Evolutionary conservation across 92 coral and sea anemone species (phyloP).

Genomic region (Epizoanthus rinbou): DNA sequence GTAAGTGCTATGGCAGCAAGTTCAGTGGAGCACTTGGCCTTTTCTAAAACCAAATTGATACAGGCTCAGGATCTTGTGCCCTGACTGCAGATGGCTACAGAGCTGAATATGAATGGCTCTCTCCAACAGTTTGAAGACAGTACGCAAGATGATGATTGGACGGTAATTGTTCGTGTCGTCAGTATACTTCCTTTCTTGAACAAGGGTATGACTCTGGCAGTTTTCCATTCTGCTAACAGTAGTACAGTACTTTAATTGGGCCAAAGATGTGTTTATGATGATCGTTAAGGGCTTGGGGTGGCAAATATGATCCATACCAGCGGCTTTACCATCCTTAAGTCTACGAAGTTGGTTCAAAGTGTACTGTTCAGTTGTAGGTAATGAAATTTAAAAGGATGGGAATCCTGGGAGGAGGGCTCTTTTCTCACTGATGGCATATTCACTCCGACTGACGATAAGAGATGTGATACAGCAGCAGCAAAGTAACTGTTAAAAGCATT

Average conservation of each 20-base stretch:
- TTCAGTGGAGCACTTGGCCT: conserved; percentile 9
- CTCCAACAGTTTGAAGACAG: conserved; percentile 17
- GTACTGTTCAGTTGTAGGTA: background rate
- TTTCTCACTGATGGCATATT: background rate
- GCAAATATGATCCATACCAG: conserved; percentile 20
- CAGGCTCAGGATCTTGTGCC: conserved; percentile 12
- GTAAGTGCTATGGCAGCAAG: conserved; percentile 4
- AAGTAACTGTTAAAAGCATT: background rate
- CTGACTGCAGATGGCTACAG: background rate
- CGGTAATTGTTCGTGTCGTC: conserved; percentile 5
- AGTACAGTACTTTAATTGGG: conserved; percentile 25
- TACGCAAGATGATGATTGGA: background rate
- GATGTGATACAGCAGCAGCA: conserved; percentile 4
- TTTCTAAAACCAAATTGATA: conserved; percentile 6
- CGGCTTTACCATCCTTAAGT: conserved; percentile 19
- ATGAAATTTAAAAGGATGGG: conserved; percentile 17
- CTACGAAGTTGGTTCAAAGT: conserved; percentile 9
- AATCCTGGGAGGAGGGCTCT: background rate
- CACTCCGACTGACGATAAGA: conserved; percentile 8
- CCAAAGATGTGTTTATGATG: conserved; percentile 10
- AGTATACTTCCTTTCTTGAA: background rate
- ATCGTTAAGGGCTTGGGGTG: conserved; percentile 32
- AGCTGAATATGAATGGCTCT: conserved; percentile 11
- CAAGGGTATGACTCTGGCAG: background rate
- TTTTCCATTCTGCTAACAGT: conserved; percentile 22